Evolutionary conservation across 1,140 invertebrate species (phyloP), one percentile per base, ranked within the genome.

Genomic region (Drosophila ercepeae): DNA sequence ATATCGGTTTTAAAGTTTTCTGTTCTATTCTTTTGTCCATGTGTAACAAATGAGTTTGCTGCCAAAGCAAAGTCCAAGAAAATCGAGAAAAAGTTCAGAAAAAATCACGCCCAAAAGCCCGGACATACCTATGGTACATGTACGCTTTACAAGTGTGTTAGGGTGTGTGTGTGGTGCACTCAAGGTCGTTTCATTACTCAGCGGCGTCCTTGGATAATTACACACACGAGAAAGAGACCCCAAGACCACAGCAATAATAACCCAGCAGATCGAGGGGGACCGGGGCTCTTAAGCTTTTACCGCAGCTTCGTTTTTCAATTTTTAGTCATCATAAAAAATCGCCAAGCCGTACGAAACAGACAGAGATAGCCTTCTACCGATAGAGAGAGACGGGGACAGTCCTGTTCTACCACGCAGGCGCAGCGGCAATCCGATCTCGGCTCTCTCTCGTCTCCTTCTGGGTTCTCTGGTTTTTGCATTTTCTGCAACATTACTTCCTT

Each of bases 401-500:
- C 75, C 68, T 71, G 78, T 82, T 79, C 73, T 60, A 69, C 61
- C 72, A 72, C 75, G 72, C 72, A 75, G 58, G 59, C 65, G 53
- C 67, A 72, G 53, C 59, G 54, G 50, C 50, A 44, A 64, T 69
- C 54, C 41, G 60, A 63, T 52, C 23, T 59, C 36, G 25, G 4
- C 27, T 60, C 29, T 29, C 29, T 9, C 25, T 42, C 8, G 36
- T 23, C 53, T 48, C 36, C 21, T 64, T n/a, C n/a, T 7, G 16
- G 18, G 7, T 13, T 27, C 27, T 18, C 58, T 13, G 50, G 53
- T 49, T 61, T 82, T 54, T 78, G 77, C 70, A 88, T 83, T 88
- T 89, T 89, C 86, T 89, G 86, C 86, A 86, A 89, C 86, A 89
- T 89, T 89, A 89, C 86, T 89, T 89, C 86, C 86, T 89, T 89